Evolutionary conservation across 2,113 vertebrate genomes (phyloP), one percentile per base, ranked within the genome.

Genomic region (Istiophorus platypterus): DNA sequence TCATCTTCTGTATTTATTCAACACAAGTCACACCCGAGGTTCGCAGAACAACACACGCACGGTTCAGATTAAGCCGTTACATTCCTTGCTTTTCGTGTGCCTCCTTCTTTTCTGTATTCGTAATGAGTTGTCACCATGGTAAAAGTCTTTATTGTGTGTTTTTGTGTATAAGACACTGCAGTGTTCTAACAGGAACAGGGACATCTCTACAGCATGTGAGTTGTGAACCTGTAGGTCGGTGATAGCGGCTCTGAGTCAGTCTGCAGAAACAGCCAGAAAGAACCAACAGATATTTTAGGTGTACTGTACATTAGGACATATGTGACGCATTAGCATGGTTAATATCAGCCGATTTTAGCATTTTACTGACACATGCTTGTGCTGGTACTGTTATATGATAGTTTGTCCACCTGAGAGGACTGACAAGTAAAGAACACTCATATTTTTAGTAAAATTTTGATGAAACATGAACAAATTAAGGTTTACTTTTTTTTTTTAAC

Each of bases 101-200:
- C 54, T 72, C 20, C 24, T 75, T 6, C 64, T 63, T 76, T 66
- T 54, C 61, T 61, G 18, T 34, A 69, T 83, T 68, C 84, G 67
- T 79, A 39, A 88, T 65, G 71, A 69, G 61, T 57, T 3, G 41
- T 84, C 63, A 56, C 87, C 73, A 54, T 58, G 57, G 75, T 80
- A 56, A 85, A 71, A 34, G 64, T 63, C 45, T 67, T 51, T 61
- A 61, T 78, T 18, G 3, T 45, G 11, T 10, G 29, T 62, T 42
- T 64, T 51, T 64, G 27, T 37, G 52, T 27, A 24, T 57, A 8
- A 45, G 47, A 63, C n/a, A 69, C 41, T 57, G 4, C 9, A 58
- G 51, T 66, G 59, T 31, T 75, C 13, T 74, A 41, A 69, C 64
- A 71, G 79, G 49, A 57, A 42, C 49, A 42, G 26, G 39, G 27